Percentiles rank a stretch among this genome's conserved stretches.
These are phyloP conservation scores for Chlorodrepanis virens DNA, from an alignment of 2,113 vertebrate species.

Conservation along the genomic window DNA sequence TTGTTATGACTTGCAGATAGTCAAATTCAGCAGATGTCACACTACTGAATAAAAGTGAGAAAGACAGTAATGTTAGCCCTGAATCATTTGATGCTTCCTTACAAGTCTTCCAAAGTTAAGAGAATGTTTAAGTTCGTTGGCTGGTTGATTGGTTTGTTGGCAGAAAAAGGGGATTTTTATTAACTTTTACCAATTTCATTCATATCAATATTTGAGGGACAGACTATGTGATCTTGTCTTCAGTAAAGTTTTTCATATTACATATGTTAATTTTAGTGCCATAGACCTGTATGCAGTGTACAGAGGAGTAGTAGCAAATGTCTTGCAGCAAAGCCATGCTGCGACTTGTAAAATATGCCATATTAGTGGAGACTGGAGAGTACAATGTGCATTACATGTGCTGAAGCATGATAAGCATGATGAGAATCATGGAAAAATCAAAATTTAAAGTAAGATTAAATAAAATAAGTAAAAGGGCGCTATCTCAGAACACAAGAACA, in stretches of 20 bases:
- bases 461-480: not conserved
- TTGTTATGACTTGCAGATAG: constrained; percentile 28
- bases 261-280: not conserved
- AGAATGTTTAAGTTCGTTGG: not conserved
- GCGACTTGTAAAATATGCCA: not conserved
- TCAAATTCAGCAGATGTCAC: constrained; percentile 49
- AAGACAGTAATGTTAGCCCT: not conserved
- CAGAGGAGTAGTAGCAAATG: not conserved
- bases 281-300: not conserved
- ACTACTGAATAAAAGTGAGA: not conserved
- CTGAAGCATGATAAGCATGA: not conserved
- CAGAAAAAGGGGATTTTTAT: not conserved
- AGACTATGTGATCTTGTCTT: not conserved
- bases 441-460: not conserved
- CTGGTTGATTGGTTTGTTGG: not conserved
- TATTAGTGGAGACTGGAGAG: not conserved
- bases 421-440: not conserved
- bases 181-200: not conserved
- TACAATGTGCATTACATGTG: not conserved
- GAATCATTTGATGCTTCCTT: not conserved
- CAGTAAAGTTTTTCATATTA: not conserved
- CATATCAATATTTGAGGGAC: not conserved
- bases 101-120: not conserved
- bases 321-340: not conserved
- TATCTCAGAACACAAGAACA: not conserved